A percentile compares a stretch with the other conserved stretches of the same genome.
These are phyloP conservation scores for Arenaria interpres DNA, from an alignment of 2,113 vertebrate genomes.

Conservation along the genomic window DNA sequence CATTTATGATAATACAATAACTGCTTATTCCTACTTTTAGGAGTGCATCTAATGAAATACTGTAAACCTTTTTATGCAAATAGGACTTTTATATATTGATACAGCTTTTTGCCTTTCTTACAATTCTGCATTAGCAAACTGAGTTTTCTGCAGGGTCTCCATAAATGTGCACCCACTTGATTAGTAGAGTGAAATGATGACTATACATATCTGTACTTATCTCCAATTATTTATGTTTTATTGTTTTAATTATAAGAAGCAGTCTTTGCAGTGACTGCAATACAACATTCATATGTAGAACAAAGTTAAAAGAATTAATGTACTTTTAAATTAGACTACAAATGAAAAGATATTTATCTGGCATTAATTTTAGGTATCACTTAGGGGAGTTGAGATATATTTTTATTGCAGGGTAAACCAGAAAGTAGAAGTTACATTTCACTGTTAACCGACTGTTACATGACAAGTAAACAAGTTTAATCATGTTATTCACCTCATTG, in stretches of 20 bases:
- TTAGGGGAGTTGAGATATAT: neutral
- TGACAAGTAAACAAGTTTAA: conserved; percentile 82
- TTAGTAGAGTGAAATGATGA: conserved; percentile 12
- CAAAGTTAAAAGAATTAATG: conserved; percentile 17
- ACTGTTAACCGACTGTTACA: conserved; percentile 74
- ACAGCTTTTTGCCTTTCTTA: neutral
- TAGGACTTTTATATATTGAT: neutral
- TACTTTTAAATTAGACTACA: conserved; percentile 42
- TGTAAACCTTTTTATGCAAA: conserved; percentile 19
- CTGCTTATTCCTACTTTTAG: conserved; percentile 28
- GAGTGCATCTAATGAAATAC: conserved; percentile 24
- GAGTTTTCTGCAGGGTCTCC: neutral
- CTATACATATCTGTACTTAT: neutral
- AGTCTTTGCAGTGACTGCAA: neutral
- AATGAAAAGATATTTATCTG: conserved; percentile 62
- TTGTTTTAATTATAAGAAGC: conserved; percentile 70
- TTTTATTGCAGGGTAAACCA: conserved; percentile 2
- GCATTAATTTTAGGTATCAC: conserved; percentile 42
- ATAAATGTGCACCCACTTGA: conserved; percentile 14
- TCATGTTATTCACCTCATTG: conserved; percentile 81
- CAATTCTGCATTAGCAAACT: neutral
- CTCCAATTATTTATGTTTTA: conserved; percentile 59
- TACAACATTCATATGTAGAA: conserved; percentile 19
- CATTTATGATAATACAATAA: conserved; percentile 13
- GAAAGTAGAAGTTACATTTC: conserved; percentile 70